These are phyloP conservation scores for Connochaetes taurinus DNA, from an alignment of 2,113 vertebrate species.

Conservation along the genomic window DNA sequence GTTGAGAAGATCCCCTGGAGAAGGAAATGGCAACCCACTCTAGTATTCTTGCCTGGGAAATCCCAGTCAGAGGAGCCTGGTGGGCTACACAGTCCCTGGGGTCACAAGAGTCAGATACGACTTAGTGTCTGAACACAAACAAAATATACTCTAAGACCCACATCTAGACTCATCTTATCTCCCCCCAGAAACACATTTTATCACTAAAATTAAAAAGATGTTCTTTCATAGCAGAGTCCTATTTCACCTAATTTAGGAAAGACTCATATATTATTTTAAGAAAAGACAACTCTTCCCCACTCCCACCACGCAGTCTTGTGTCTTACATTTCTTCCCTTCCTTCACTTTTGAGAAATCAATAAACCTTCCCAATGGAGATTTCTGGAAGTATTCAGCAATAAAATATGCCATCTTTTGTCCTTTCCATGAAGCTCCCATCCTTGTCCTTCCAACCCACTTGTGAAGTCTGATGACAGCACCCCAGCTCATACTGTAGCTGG, in stretches of 20 bases:
- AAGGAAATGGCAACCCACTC: background rate
- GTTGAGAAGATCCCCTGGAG: background rate
- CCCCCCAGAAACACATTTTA: background rate
- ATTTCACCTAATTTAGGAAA: background rate
- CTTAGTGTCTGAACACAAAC: background rate
- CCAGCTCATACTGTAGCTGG: fast-evolving
- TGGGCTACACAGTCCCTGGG: background rate
- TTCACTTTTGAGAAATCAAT: background rate
- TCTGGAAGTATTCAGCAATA: background rate
- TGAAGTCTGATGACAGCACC: background rate
- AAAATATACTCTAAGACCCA: background rate
- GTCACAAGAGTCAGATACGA: background rate
- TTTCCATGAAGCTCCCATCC: background rate
- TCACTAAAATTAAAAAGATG: background rate
- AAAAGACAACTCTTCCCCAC: background rate
- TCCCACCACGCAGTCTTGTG: background rate
- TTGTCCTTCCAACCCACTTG: background rate
- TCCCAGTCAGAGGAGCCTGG: background rate
- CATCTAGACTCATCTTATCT: background rate
- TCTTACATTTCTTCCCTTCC: background rate
- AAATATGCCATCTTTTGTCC: background rate
- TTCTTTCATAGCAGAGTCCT: background rate
- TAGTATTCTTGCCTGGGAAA: background rate
- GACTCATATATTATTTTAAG: background rate
- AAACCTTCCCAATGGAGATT: background rate